Evolutionary conservation across 1,140 invertebrate species (phyloP).

Genomic region (Drosophila eugracilis): DNA sequence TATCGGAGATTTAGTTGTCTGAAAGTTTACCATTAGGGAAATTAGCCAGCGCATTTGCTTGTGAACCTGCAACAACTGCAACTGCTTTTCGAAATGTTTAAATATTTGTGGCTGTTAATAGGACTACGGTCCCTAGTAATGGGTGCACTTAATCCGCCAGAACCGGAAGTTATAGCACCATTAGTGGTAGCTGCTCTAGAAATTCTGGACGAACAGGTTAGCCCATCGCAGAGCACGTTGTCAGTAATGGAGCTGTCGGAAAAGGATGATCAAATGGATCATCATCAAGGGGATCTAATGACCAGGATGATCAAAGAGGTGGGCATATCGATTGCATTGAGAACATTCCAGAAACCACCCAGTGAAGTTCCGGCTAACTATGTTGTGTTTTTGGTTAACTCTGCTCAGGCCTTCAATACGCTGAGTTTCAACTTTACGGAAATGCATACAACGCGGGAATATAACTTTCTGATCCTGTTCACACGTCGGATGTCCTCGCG

Average conservation of each 20-base stretch:
- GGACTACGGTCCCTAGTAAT: constrained; percentile 8
- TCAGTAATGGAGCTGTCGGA: constrained; percentile 42
- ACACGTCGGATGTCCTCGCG: constrained; percentile 5
- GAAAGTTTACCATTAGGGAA: constrained; percentile 14
- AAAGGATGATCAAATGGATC: neutral
- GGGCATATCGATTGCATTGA: constrained; percentile 23
- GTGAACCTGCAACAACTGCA: neutral
- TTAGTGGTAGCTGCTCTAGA: constrained; percentile 38
- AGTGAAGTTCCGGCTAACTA: constrained; percentile 32
- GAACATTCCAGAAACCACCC: constrained; percentile 27
- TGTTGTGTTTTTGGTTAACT: constrained; percentile 57
- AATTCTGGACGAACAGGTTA: constrained; percentile 42
- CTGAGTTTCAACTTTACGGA: constrained; percentile 45
- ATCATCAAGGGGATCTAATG: constrained; percentile 21
- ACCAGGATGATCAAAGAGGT: constrained; percentile 30
- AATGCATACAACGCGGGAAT: constrained; percentile 40
- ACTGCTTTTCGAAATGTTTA: constrained; percentile 6
- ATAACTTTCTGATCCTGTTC: constrained; percentile 60
- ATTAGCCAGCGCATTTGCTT: neutral
- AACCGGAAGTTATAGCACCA: neutral
- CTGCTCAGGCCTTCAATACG: constrained; percentile 32
- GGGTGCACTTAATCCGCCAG: constrained; percentile 19
- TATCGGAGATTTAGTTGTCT: constrained; percentile 4
- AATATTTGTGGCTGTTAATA: constrained; percentile 6
- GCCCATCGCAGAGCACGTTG: constrained; percentile 36